Conservation (phyloP, 2,888 invertebrate species). For the Congeria kusceri region DNA sequence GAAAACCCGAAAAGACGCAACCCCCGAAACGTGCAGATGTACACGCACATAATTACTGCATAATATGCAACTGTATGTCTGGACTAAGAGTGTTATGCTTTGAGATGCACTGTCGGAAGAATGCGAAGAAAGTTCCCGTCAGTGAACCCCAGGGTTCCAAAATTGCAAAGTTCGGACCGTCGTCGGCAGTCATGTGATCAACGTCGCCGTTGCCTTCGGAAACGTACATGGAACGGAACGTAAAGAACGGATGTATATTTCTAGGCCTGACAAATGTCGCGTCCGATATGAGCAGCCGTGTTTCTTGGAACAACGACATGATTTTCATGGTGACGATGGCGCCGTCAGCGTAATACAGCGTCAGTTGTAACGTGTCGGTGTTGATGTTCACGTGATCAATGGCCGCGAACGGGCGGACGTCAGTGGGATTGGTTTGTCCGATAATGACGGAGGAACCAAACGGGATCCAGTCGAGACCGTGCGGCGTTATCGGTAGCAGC, state of each 20-base stretch:
- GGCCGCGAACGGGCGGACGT: slow-evolving; percentile 63
- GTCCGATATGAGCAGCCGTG: slow-evolving; percentile 36
- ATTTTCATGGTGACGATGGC: slow-evolving; percentile 36
- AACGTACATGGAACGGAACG: slow-evolving; percentile 71
- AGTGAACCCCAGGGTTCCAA: slow-evolving; percentile 56
- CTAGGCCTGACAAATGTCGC: slow-evolving; percentile 8
- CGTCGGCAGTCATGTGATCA: slow-evolving; percentile 66
- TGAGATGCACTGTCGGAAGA: slow-evolving; percentile 68
- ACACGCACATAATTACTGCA: too few species aligned
- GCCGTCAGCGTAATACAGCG: slow-evolving; percentile 61
- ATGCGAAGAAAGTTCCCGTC: slow-evolving; percentile 60
- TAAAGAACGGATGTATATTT: slow-evolving; percentile 58
- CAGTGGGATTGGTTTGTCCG: slow-evolving; percentile 64
- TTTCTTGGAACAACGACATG: slow-evolving; percentile 30
- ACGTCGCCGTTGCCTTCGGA: slow-evolving; percentile 68
- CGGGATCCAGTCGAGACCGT: slow-evolving; percentile 75
- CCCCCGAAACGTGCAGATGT: too few species aligned
- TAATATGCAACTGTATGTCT: slow-evolving; percentile 38
- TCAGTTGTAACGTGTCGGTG: slow-evolving; percentile 51
- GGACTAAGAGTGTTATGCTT: slow-evolving; percentile 70
- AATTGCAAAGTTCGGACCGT: slow-evolving; percentile 53
- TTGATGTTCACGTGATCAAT: slow-evolving; percentile 64
- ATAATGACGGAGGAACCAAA: slow-evolving; percentile 75
- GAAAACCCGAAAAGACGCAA: too few species aligned
- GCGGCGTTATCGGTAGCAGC: slow-evolving; percentile 68